Evolutionary conservation across 2,113 vertebrate genomes (phyloP).

Genomic region (Marmota monax): DNA sequence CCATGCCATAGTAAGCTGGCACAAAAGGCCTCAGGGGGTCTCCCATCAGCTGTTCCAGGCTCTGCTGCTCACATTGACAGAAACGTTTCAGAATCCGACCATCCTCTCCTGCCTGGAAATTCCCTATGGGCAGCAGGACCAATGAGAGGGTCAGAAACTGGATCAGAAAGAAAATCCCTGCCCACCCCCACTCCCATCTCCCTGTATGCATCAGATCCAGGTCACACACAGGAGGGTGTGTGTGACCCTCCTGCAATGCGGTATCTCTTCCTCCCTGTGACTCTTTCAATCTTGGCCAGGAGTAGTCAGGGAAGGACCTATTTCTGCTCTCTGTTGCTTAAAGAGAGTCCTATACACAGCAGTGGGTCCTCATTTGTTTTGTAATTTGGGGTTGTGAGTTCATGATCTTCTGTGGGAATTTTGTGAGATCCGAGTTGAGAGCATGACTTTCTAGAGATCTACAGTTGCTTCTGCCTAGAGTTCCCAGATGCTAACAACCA

Average conservation of each 20-base stretch:
- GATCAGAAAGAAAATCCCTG: not conserved
- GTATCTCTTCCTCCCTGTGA: not conserved
- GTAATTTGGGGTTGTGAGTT: not conserved
- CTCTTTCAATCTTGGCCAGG: not conserved
- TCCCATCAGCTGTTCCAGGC: constrained; percentile 90
- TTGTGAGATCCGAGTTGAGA: not conserved
- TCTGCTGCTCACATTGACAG: constrained; percentile 92
- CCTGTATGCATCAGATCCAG: not conserved
- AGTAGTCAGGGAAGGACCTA: not conserved
- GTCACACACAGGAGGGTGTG: not conserved
- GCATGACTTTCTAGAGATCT: not conserved
- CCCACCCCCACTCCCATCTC: too few species aligned
- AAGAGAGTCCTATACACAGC: not conserved
- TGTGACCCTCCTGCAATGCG: not conserved
- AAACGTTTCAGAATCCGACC: constrained; percentile 93
- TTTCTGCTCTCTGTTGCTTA: not conserved
- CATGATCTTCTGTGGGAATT: not conserved
- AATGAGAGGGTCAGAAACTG: constrained; percentile 6
- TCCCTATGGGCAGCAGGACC: constrained; percentile 86
- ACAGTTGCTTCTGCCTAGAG: not conserved
- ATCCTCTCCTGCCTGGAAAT: constrained; percentile 92
- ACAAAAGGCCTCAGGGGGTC: constrained; percentile 91
- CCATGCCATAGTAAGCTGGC: constrained; percentile 91
- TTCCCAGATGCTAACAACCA: not conserved
- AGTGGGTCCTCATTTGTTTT: not conserved